These are phyloP conservation scores for Calliphora vicina DNA, from an alignment of 1,140 invertebrate genomes.

Conservation along the genomic window DNA sequence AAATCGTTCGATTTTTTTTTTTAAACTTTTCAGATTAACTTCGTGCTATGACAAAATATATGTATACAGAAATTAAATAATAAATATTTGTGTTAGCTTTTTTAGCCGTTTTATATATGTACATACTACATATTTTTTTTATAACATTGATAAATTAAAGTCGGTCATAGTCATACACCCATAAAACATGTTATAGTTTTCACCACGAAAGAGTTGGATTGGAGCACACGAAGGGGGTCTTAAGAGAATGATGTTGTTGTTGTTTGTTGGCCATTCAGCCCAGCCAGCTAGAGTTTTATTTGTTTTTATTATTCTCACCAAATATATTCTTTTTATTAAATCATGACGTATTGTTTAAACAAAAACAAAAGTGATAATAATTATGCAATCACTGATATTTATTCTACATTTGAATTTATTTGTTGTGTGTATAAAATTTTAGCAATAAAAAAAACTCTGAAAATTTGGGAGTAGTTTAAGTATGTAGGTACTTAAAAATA, in stretches of 20 bases:
- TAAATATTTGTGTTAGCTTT: background rate
- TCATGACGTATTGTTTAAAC: background rate
- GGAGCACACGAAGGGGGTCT: background rate
- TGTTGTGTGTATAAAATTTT: background rate
- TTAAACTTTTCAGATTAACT: no score
- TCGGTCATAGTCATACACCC: background rate
- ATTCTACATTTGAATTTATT: no score
- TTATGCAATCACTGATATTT: background rate
- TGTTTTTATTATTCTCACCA: no score
- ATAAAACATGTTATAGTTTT: background rate
- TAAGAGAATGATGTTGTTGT: no score
- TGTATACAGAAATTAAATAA: background rate
- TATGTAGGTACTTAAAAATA: no score
- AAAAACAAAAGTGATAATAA: background rate
- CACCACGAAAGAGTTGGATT: background rate
- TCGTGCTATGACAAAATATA: background rate
- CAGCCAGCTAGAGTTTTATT: no score
- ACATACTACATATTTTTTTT: background rate
- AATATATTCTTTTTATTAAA: no score
- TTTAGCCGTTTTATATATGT: background rate
- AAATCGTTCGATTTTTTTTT: no score
- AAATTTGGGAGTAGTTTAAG: background rate
- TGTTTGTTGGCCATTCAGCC: no score
- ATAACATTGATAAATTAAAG: background rate
- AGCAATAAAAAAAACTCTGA: no score